Percentiles rank a stretch among this genome's conserved stretches.
phyloP scores from a whole-genome alignment of 2,888 invertebrate species.

The Morpho achilles region DNA sequence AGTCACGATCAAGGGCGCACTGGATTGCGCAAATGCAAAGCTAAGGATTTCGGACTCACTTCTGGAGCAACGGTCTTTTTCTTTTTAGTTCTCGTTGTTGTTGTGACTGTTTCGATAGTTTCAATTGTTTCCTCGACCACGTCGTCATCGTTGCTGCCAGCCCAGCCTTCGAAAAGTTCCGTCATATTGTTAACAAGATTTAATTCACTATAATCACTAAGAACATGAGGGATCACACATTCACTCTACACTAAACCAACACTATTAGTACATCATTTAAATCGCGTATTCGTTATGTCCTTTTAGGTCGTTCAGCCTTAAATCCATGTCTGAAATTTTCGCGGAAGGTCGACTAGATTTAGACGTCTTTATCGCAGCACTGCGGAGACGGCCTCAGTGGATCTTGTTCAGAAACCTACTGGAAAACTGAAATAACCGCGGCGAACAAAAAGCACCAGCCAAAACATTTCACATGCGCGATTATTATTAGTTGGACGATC shows the following conservation, averaged over 20 bases:
- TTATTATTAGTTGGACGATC: conserved; percentile 79
- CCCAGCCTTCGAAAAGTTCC: conserved; percentile 74
- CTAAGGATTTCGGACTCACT: conserved; percentile 48
- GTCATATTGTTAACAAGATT: conserved; percentile 48
- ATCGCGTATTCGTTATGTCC: conserved; percentile 38
- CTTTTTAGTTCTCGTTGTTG: conserved; percentile 55
- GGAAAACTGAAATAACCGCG: conserved; percentile 78
- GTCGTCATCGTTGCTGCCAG: conserved; percentile 40
- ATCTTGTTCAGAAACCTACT: conserved; percentile 76
- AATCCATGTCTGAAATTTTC: conserved; percentile 15
- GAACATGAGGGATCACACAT: conserved; percentile 17
- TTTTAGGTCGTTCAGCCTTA: conserved; percentile 37
- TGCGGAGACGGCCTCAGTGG: conserved; percentile 68
- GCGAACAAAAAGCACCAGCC: conserved; percentile 79
- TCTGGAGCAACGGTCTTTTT: conserved; percentile 35
- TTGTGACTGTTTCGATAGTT: conserved; percentile 63
- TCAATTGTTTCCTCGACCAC: conserved; percentile 51
- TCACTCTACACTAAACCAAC: conserved; percentile 12
- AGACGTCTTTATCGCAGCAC: conserved; percentile 42
- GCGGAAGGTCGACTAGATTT: conserved; percentile 17
- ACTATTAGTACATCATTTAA: conserved; percentile 27
- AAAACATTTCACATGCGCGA: conserved; percentile 77
- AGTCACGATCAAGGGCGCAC: conserved; percentile 48
- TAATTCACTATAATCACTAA: conserved; percentile 56
- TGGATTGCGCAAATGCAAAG: conserved; percentile 13